Percentiles rank a stretch among this genome's conserved stretches.
phyloP scores from a whole-genome alignment of 1,140 invertebrate genomes.

The Drosophila simulans region DNA sequence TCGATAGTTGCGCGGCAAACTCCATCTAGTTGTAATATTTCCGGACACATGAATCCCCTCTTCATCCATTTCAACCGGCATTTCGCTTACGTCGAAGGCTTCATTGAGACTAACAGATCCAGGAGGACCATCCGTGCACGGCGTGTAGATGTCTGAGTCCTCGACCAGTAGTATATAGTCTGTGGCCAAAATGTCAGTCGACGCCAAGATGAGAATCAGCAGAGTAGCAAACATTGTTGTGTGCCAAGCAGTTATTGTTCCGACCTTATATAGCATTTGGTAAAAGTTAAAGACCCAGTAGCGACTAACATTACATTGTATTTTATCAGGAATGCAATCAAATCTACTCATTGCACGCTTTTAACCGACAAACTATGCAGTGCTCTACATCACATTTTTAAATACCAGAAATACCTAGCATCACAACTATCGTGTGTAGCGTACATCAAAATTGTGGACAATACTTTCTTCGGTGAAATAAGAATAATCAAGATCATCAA shows the following conservation, averaged over 20 bases:
- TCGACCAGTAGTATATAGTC: neutral
- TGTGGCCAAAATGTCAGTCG: neutral
- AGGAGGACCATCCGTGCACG: neutral
- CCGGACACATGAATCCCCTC: conserved; percentile 1
- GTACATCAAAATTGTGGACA: too few species aligned
- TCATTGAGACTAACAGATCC: neutral
- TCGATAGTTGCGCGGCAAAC: neutral
- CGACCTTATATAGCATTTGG: neutral
- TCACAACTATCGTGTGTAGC: neutral
- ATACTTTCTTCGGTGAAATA: too few species aligned
- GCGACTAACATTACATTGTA: neutral
- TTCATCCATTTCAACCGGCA: neutral
- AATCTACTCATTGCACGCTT: neutral
- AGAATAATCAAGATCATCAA: too few species aligned
- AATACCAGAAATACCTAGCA: neutral
- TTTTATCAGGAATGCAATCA: neutral
- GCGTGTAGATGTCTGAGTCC: neutral
- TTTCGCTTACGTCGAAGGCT: neutral
- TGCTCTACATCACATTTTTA: neutral
- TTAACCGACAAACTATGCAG: neutral
- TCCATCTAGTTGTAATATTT: neutral
- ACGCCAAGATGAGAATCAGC: neutral
- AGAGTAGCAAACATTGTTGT: neutral
- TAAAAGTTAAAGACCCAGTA: neutral
- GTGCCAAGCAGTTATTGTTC: too few species aligned